Base-by-base conservation (phyloP, 2,113 vertebrate species). In the Tinamus guttatus region DNA sequence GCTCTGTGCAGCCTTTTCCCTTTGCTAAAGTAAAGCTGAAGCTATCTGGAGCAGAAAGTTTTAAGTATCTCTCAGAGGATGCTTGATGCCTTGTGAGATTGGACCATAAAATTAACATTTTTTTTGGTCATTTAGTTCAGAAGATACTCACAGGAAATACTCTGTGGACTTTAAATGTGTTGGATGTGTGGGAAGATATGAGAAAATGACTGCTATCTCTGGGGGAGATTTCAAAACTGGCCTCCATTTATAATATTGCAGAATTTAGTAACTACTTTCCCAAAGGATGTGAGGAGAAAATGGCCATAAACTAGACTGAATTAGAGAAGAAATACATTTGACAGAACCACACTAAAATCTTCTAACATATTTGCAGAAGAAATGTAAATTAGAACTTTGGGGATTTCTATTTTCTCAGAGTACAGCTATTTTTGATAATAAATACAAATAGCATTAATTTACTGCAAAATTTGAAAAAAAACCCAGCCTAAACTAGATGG, bases 161-260 rank as follows among this genome's bases (percentile, higher is more conserved):
- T 96, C 94, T 90, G 74, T 96, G 92, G 95, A 96, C 95, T 96
- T 97, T 81, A 96, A 96, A 97, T 96, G 96, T 96, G 94, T 95
- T 93, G 94, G 85, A 96, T 24, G 70, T 96, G 95, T 96, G 89
- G 96, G 95, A 97, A 96, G 96, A 94, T 95, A 90, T 59, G 81
- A 96, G 94, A 95, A 97, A 97, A 96, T 96, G 93, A 96, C 88
- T 93, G 70, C 83, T 92, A n/a, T 92, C 83, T 97, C 95, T 79
- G n/a, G 83, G 74, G 74, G 94, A 86, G 81, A 95, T 96, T 96
- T 96, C 92, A 96, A 81, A 96, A 94, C 94, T 96, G 94, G 92
- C 90, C 96, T 97, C 92, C 95, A 95, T 96, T 97, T 96, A 92
- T 90, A 90, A 92, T 85, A 92, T 59, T 89, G 93, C 83, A 94